Conservation (phyloP, 2,888 invertebrate species). For the Boloria selene region DNA sequence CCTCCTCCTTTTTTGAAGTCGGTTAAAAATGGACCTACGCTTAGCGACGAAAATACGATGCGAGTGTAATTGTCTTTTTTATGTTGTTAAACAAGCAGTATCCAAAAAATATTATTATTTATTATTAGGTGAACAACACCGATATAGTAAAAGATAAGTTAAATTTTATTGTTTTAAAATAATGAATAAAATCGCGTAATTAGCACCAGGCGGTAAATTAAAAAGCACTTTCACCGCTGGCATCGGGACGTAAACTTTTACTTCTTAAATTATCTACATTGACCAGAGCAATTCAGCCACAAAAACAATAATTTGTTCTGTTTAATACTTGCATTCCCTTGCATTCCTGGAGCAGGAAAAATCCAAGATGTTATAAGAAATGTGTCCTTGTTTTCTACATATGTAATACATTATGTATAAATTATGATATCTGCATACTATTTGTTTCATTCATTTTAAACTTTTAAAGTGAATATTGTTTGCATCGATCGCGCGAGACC, state of each 20-base stretch:
- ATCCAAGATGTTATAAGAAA: neutral
- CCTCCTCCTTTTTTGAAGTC: too few species aligned
- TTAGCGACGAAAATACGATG: too few species aligned
- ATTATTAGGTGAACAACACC: neutral
- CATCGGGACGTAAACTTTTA: slow-evolving; percentile 33
- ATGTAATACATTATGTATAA: too few species aligned
- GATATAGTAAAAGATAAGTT: slow-evolving; percentile 7
- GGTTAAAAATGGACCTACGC: too few species aligned
- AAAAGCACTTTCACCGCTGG: slow-evolving; percentile 34
- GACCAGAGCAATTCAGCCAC: slow-evolving; percentile 22
- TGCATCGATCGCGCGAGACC: too few species aligned
- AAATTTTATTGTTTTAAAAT: slow-evolving; percentile 13
- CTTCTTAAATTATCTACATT: slow-evolving; percentile 30
- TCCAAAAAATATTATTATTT: neutral
- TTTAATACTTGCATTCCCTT: slow-evolving; percentile 2
- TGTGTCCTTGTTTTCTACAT: too few species aligned
- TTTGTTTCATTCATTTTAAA: too few species aligned
- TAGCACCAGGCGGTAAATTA: slow-evolving; percentile 22
- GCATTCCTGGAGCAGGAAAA: neutral
- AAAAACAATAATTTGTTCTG: slow-evolving; percentile 4
- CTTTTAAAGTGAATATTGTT: too few species aligned
- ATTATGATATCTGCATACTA: too few species aligned
- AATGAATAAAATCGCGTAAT: slow-evolving; percentile 14
- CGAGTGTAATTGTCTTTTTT: too few species aligned
- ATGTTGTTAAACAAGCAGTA: neutral